These are phyloP conservation scores for Paracentrotus lividus DNA, from an alignment of 53 echinoderm and acorn worm species.

Conservation along the genomic window DNA sequence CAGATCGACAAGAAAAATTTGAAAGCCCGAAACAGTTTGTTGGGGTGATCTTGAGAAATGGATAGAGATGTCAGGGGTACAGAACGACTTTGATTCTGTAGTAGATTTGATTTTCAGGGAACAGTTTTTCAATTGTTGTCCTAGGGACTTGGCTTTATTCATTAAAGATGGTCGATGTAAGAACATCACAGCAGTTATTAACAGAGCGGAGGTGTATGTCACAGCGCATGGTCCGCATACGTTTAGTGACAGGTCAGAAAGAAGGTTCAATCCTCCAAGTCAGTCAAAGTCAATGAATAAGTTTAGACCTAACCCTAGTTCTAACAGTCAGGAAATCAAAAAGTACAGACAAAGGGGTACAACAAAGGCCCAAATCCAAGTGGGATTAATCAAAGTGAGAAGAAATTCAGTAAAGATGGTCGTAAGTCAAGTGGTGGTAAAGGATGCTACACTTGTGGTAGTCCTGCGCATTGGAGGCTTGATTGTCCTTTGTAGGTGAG, in stretches of 20 bases:
- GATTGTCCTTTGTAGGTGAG: background rate
- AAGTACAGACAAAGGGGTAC: too few species aligned
- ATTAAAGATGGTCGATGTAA: background rate
- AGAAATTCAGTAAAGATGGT: too few species aligned
- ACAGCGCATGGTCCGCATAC: background rate
- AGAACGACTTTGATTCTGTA: background rate
- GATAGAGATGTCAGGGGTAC: too few species aligned
- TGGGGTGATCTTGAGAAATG: too few species aligned
- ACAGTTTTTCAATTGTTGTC: conserved; percentile 2
- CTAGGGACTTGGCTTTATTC: background rate
- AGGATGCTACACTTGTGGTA: background rate
- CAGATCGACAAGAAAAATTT: too few species aligned
- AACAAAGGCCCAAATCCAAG: too few species aligned
- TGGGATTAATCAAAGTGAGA: too few species aligned
- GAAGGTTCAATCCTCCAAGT: background rate
- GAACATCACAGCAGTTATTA: background rate
- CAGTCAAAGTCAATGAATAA: too few species aligned
- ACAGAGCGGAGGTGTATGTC: background rate
- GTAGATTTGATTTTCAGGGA: background rate
- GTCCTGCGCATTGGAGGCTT: background rate
- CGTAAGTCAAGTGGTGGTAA: background rate
- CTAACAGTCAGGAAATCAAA: too few species aligned
- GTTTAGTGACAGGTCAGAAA: background rate
- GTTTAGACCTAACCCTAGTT: too few species aligned
- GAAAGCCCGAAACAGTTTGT: too few species aligned